Conservation (phyloP, 2,797 vertebrate species). For the Macrochelys suwanniensis region DNA sequence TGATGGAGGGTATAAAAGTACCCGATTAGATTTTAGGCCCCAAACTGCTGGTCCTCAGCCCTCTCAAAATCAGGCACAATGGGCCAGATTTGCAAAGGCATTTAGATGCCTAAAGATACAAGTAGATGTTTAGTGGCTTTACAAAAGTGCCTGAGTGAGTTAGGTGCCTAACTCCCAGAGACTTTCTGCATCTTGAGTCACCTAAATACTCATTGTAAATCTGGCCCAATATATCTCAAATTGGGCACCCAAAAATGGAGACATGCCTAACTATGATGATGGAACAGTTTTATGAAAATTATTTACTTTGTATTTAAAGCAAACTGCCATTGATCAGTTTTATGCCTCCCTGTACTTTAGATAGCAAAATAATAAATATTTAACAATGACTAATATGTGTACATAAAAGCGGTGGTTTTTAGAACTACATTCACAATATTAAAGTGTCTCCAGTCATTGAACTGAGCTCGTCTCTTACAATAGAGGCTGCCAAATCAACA, state of each 20-base stretch:
- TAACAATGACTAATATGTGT: not conserved
- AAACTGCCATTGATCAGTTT: not conserved
- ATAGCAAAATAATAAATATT: not conserved
- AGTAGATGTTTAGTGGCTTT: not conserved
- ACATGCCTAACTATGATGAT: not conserved
- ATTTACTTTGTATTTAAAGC: not conserved
- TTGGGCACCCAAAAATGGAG: not conserved
- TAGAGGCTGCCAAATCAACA: not conserved
- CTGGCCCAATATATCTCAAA: not conserved
- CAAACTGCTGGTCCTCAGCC: not conserved
- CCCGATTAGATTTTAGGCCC: not conserved
- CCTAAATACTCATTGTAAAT: not conserved
- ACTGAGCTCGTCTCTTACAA: not conserved
- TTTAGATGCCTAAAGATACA: not conserved
- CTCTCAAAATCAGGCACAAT: not conserved
- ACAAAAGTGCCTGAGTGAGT: accelerated
- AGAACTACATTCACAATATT: not conserved
- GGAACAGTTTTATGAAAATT: not conserved
- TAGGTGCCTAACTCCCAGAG: not conserved
- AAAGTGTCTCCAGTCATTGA: not conserved
- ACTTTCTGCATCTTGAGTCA: not conserved
- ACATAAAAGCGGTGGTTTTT: not conserved
- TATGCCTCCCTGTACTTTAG: not conserved
- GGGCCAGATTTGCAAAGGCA: not conserved
- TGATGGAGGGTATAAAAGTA: not conserved